phyloP scores from a whole-genome alignment of 23 tunicate genomes.

The Oikopleura vanhoeffeni region DNA sequence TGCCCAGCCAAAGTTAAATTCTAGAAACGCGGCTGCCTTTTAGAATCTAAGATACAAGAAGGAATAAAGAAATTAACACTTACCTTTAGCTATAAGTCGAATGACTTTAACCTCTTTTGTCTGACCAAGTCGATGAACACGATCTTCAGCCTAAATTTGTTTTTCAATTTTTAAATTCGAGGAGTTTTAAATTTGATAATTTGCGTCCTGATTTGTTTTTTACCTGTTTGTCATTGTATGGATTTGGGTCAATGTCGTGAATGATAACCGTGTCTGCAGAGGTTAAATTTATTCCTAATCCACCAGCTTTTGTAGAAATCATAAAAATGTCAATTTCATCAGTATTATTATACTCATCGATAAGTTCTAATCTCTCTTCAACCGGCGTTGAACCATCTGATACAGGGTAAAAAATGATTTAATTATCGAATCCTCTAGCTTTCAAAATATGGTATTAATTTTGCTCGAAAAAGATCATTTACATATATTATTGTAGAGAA shows the following conservation, averaged over 20 bases:
- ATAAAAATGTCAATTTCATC: conserved; percentile 30
- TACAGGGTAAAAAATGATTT: no score
- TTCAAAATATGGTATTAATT: no score
- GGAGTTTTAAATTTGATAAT: no score
- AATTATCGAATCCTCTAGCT: no score
- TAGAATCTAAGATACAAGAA: no score
- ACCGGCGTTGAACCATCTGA: conserved; percentile 13
- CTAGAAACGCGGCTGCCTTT: no score
- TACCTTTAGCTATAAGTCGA: conserved; percentile 10
- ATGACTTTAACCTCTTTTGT: neutral
- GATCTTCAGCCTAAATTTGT: conserved; percentile 14
- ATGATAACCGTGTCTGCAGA: conserved; percentile 62
- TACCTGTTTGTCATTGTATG: conserved; percentile 90
- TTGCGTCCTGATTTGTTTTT: no score
- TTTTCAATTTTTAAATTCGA: no score
- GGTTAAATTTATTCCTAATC: conserved; percentile 70
- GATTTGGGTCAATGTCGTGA: conserved; percentile 90
- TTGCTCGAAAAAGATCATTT: no score
- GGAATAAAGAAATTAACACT: no score
- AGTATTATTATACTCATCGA: conserved; percentile 43
- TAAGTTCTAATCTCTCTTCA: conserved; percentile 27
- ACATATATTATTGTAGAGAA: no score
- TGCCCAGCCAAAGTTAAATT: no score
- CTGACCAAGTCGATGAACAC: conserved; percentile 1
- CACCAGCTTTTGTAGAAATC: conserved; percentile 85